Evolutionary conservation across 2,888 invertebrate species (phyloP).

Genomic region (Xylota segnis): DNA sequence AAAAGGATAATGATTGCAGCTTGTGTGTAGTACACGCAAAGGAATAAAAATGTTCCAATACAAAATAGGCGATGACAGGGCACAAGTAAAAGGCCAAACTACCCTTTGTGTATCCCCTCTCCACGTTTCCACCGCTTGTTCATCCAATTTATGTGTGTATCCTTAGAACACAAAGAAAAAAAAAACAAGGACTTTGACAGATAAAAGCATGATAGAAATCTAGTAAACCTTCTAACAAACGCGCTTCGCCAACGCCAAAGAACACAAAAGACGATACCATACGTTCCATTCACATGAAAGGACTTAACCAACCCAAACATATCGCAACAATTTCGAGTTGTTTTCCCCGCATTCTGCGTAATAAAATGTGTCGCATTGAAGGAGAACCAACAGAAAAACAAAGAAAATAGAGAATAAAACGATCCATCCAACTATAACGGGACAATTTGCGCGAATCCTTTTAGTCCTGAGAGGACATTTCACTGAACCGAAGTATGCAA

Average conservation of each 20-base stretch:
- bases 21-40: constrained; percentile 3
- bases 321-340: constrained; percentile 56
- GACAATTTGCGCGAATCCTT: constrained; percentile 69
- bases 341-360: constrained; percentile 38
- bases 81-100: background rate
- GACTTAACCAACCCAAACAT: constrained; percentile 37
- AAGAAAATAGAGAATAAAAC: constrained; percentile 9
- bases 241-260: background rate
- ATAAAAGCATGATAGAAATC: constrained; percentile 36
- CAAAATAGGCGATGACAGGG: constrained; percentile 1
- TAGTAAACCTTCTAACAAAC: constrained; percentile 11
- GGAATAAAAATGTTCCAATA: background rate
- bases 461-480: constrained; percentile 60
- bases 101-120: background rate
- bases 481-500: constrained; percentile 20
- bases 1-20: constrained; percentile 10
- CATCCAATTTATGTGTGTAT: constrained; percentile 45
- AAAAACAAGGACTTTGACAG: constrained; percentile 8
- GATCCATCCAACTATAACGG: constrained; percentile 41
- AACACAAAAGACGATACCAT: constrained; percentile 16
- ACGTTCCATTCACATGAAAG: constrained; percentile 48
- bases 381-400: background rate
- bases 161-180: background rate
- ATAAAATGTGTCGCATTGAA: constrained; percentile 44
- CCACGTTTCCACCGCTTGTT: no score